phyloP scores from a whole-genome alignment of 2,888 invertebrate species.

The Prenolepis imparis region DNA sequence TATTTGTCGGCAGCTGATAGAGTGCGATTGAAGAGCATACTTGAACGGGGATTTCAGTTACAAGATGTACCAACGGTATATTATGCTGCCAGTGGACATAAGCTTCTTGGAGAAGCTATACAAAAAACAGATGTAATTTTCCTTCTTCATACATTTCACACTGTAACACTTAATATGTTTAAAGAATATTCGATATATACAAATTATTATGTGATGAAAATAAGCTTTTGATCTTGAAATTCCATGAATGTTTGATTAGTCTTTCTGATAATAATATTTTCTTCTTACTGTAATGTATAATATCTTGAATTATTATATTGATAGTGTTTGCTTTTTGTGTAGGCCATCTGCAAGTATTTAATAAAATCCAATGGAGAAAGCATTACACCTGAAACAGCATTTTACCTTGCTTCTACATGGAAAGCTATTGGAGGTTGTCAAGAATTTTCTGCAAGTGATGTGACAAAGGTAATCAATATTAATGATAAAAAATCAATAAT shows the following conservation, averaged over 20 bases:
- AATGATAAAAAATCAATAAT: slow-evolving; percentile 1
- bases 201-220: slow-evolving; percentile 78
- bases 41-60: slow-evolving; percentile 81
- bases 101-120: slow-evolving; percentile 89
- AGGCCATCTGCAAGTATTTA: slow-evolving; percentile 87
- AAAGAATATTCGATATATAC: not conserved
- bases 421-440: slow-evolving; percentile 88
- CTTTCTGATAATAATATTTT: slow-evolving; percentile 81
- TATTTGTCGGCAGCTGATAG: slow-evolving; percentile 82
- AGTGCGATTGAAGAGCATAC: slow-evolving; percentile 79
- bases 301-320: not conserved
- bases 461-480: slow-evolving; percentile 84
- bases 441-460: slow-evolving; percentile 86
- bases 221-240: slow-evolving; percentile 69
- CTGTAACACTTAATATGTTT: not conserved
- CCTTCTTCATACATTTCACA: slow-evolving; percentile 5
- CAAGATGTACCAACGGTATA: slow-evolving; percentile 90
- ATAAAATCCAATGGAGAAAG: slow-evolving; percentile 84
- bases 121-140: slow-evolving; percentile 86
- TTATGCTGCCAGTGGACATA: slow-evolving; percentile 92
- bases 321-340: slow-evolving; percentile 59
- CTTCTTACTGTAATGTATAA: not conserved
- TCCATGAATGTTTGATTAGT: slow-evolving; percentile 84
- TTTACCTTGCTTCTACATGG: slow-evolving; percentile 90
- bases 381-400: slow-evolving; percentile 87